Percentiles rank a stretch among this genome's conserved stretches.
Conservation (phyloP, 1,140 invertebrate genomes). For the Achatina immaculata region DNA sequence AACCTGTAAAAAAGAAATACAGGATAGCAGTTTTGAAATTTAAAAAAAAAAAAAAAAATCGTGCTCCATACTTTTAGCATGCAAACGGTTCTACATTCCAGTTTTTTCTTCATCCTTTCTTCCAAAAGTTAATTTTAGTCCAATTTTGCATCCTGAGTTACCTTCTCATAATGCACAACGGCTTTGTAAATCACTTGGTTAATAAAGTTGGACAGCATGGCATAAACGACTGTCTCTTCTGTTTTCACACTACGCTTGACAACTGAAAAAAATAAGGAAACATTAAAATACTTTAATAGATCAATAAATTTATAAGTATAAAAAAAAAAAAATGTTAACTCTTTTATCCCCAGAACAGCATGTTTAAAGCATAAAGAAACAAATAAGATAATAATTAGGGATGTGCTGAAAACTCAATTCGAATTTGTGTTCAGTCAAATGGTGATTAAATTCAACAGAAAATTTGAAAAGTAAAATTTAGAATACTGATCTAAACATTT, state of each 20-base stretch:
- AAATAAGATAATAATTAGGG: neutral
- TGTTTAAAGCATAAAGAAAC: neutral
- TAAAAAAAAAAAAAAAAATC: too few species aligned
- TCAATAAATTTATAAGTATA: neutral
- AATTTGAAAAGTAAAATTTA: too few species aligned
- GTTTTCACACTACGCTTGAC: constrained; percentile 32
- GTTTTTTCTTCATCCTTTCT: too few species aligned
- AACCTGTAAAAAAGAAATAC: too few species aligned
- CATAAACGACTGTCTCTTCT: neutral
- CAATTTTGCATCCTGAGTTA: too few species aligned
- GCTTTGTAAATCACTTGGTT: constrained; percentile 16
- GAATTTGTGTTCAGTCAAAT: neutral
- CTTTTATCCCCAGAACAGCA: neutral
- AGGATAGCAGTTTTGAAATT: too few species aligned
- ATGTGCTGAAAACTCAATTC: too few species aligned
- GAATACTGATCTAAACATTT: too few species aligned
- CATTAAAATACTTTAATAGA: neutral
- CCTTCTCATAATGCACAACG: neutral
- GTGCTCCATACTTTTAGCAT: too few species aligned
- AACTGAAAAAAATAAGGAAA: constrained; percentile 13
- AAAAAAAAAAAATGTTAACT: neutral
- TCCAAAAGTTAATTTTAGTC: too few species aligned
- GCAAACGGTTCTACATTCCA: too few species aligned
- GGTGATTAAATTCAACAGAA: too few species aligned
- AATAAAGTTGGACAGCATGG: constrained; percentile 10